These are phyloP conservation scores for Pimpla rufipes DNA, from an alignment of 2,888 invertebrate species.

Conservation along the genomic window DNA sequence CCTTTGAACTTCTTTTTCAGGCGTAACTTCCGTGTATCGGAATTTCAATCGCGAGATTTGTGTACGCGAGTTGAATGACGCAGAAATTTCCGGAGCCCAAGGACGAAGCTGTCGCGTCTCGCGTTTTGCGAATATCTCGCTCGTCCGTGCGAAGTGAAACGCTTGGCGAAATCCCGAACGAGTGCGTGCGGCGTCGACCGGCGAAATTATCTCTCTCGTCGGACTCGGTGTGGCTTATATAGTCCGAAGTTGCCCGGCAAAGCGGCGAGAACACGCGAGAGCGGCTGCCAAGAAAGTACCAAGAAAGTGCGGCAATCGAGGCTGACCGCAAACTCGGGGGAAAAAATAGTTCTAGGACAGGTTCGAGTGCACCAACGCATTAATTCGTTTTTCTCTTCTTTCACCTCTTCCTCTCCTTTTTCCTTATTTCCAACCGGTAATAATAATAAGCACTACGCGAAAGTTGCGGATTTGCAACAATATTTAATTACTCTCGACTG, in stretches of 20 bases:
- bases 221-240: too few relatives aligned
- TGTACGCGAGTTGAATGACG: constrained; percentile 1
- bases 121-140: too few relatives aligned
- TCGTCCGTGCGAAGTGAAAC: constrained; percentile 9
- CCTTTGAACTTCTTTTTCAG: constrained; percentile 23
- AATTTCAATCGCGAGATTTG: constrained; percentile 16
- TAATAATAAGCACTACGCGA: not conserved
- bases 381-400: not conserved
- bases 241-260: not conserved
- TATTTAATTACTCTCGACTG: constrained; percentile 3
- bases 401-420: not conserved
- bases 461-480: constrained; percentile 6
- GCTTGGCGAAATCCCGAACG: not conserved
- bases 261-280: constrained; percentile 25
- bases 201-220: constrained; percentile 4
- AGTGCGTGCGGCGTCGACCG: not conserved
- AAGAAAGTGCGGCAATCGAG: constrained; percentile 44
- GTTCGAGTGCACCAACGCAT: constrained; percentile 7
- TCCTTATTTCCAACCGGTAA: not conserved
- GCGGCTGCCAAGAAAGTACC: constrained; percentile 7
- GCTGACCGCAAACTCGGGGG: constrained; percentile 18
- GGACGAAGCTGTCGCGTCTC: constrained; percentile 21
- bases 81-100: constrained; percentile 12
- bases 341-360: constrained; percentile 27
- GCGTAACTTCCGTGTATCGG: constrained; percentile 35